Base-by-base conservation (phyloP, 1,140 invertebrate species). In the Caenorhabditis remanei region DNA sequence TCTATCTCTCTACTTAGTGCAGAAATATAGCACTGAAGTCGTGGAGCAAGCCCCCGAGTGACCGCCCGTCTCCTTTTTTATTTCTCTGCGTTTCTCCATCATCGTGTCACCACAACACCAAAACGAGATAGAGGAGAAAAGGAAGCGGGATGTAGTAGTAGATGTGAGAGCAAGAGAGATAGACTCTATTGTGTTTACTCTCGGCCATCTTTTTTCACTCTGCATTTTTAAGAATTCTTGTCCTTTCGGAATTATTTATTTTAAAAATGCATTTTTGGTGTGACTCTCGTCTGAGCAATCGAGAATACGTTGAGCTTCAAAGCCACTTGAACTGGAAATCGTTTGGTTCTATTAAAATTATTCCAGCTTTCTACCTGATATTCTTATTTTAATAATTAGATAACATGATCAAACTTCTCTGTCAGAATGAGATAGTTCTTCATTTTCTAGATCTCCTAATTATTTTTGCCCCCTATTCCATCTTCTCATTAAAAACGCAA, bases 21-120 rank as follows among this genome's bases (percentile, higher is more conserved):
- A 79, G 46, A 79, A 79, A 79, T 79, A 79, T 79, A 79, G 71
- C 71, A 50, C 53, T n/a, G 71, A 50, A 50, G 71, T 75, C 67
- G 41, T 75, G 67, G 67, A 75, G 67, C 67, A 13, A 9, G 7
- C 40, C n/a, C 41, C 41, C 43, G 5, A 79, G 71, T 79, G 71
- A 79, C 71, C 67, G 67, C 67, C 67, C 71, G 40, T 53, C n/a
- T 24, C 11, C 46, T 71, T 71, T 19, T 71, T 71, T 9, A 46
- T 43, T 43, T 71, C 71, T 79, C 71, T 79, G 71, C 71, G 71
- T 79, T 24, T 79, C 71, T 32, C 24, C 71, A 79, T 79, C 46
- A 79, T 79, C 11, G 46, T 79, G 71, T 50, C 71, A 79, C 71
- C 46, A 71, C 67, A 46, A 71, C 41, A 43, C n/a, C 46, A 43